Evolutionary conservation across 2,888 invertebrate genomes (phyloP), one percentile per base, ranked within the genome.

Genomic region (Caenorhabditis panamensis): DNA sequence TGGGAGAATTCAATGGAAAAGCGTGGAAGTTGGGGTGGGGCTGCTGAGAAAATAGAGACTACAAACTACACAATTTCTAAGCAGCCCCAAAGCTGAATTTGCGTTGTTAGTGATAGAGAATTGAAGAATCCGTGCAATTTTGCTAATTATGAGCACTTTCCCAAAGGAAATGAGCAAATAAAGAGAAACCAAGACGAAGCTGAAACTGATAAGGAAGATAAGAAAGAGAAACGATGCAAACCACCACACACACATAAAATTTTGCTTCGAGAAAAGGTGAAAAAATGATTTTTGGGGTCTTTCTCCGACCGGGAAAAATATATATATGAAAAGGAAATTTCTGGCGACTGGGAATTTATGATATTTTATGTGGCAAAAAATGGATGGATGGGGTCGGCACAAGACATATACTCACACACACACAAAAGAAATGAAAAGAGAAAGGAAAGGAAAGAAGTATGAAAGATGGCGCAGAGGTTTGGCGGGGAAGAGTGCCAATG

Each of bases 361-460:
- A 36, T 58, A 58, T 58, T 58, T 58, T 58, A 58, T 58, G 58
- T 37, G 58, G 58, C 36, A 58, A 58, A 31, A 58, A 26, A 22
- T 54, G 28, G 54, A 54, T 54, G 54, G 54, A 54, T 54, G 54
- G 54, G 54, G 54, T 24, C 26, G 26, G 28, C 54, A n/a, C n/a
- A 22, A 13, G 24, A 22, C 20, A 20, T 22, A 53, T 20, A 9
- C 51, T 24, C 51, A 6, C 20, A 9, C 24, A 24, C 51, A 54
- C 54, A 54, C 9, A 58, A 58, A 18, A 3, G 37, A 58, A 58
- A 36, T 6, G 20, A 8, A 20, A 36, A 20, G 36, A 37, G 16
- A 58, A 58, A 9, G 4, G n/a, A 18, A 36, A 31, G 56, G 20
- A 54, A 26, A 54, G 16, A n/a, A 20, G 54, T 4, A 26, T 41